phyloP scores from a whole-genome alignment of 2,113 vertebrate species.

The Oncorhynchus kisutch region DNA sequence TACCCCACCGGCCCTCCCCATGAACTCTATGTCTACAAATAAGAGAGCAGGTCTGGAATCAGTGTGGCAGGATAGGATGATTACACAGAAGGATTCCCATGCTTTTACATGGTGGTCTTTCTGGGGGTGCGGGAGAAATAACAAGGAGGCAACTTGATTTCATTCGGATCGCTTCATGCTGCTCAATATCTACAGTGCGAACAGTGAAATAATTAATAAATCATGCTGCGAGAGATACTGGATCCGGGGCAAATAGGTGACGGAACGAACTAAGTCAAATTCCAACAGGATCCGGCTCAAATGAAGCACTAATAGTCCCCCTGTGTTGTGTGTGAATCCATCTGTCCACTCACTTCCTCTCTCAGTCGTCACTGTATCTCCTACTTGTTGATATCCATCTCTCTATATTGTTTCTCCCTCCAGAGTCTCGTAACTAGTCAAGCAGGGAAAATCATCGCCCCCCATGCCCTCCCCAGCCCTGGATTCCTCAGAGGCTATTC shows the following conservation, averaged over 20 bases:
- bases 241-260: not conserved
- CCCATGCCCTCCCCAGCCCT: not conserved
- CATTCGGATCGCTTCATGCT: too few species aligned
- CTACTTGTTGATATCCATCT: slow-evolving; percentile 19
- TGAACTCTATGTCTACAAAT: too few species aligned
- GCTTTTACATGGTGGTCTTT: too few species aligned
- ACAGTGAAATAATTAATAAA: not conserved
- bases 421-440: slow-evolving; percentile 11
- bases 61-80: too few species aligned
- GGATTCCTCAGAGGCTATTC: too few species aligned
- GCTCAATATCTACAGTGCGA: not conserved
- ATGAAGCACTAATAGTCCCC: not conserved
- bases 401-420: slow-evolving; percentile 16
- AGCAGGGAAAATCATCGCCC: slow-evolving; percentile 9
- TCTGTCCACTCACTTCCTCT: too few species aligned
- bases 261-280: too few species aligned
- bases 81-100: too few species aligned
- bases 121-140: too few species aligned
- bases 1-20: too few species aligned
- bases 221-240: not conserved
- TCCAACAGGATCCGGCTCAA: not conserved
- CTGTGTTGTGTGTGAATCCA: not conserved
- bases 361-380: not conserved
- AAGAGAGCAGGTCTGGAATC: too few species aligned
- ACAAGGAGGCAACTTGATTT: too few species aligned